These are phyloP conservation scores for Gastrophysa polygoni DNA, from an alignment of 2,888 invertebrate species.

Conservation along the genomic window DNA sequence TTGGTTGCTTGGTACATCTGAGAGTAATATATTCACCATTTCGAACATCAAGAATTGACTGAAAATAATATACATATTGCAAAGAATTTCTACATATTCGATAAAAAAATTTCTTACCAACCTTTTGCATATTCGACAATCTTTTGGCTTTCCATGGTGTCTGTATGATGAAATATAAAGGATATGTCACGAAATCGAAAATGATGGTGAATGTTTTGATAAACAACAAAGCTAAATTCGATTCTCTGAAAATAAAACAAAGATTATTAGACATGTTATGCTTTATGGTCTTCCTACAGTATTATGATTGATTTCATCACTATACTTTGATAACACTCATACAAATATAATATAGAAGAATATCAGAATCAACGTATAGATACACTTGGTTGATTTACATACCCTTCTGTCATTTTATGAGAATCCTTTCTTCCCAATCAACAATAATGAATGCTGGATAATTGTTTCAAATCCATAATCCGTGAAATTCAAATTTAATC, in stretches of 20 bases:
- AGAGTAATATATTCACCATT: constrained; percentile 64
- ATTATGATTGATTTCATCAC: too few relatives aligned
- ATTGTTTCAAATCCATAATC: background rate
- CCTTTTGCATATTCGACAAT: constrained; percentile 19
- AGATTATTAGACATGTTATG: background rate
- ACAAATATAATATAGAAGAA: too few relatives aligned
- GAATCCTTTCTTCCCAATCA: background rate
- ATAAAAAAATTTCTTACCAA: constrained; percentile 10
- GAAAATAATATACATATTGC: too few relatives aligned
- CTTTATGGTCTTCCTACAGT: too few relatives aligned
- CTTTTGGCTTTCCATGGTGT: constrained; percentile 16
- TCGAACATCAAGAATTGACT: constrained; percentile 19
- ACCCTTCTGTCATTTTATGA: background rate
- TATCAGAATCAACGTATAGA: too few relatives aligned
- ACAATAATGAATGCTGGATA: background rate
- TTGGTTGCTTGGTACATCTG: constrained; percentile 72
- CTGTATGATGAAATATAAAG: constrained; percentile 23
- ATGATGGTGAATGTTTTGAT: constrained; percentile 10
- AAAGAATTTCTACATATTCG: too few relatives aligned
- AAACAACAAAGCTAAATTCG: background rate
- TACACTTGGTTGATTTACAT: too few relatives aligned
- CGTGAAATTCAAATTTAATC: background rate
- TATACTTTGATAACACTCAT: too few relatives aligned
- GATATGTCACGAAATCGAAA: constrained; percentile 26
- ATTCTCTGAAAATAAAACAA: constrained; percentile 18